Conservation (phyloP, 2,797 vertebrate genomes). For the Columba guinea region DNA sequence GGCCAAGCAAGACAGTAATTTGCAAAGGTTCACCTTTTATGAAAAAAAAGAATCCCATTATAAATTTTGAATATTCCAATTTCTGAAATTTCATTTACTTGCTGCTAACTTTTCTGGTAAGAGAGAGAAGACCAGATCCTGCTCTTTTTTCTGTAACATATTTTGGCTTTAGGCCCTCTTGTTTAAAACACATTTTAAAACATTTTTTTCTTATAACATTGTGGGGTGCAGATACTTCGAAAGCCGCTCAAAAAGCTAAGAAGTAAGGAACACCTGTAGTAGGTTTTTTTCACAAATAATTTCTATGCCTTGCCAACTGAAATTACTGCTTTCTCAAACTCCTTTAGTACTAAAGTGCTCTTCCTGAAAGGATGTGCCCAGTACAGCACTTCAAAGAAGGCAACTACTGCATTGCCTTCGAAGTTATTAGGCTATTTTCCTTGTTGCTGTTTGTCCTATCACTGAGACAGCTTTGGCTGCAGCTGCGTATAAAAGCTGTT, state of each 20-base stretch:
- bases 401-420: background rate
- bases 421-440: background rate
- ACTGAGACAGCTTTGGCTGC: background rate
- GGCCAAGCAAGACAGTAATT: background rate
- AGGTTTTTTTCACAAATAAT: background rate
- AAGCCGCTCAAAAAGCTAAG: background rate
- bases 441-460: background rate
- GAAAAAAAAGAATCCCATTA: background rate
- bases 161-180: background rate
- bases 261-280: background rate
- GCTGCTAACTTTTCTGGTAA: background rate
- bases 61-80: background rate
- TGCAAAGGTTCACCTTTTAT: background rate
- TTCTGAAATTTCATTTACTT: background rate
- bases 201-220: background rate
- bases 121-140: background rate
- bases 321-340: background rate
- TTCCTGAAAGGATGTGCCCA: background rate
- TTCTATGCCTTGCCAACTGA: background rate
- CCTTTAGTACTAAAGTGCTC: background rate
- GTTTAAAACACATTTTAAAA: background rate
- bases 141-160: background rate
- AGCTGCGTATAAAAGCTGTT: background rate
- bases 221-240: background rate
- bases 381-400: background rate